These are phyloP conservation scores for Hanleya hanleyi DNA, from an alignment of 2,888 invertebrate genomes.

Conservation along the genomic window DNA sequence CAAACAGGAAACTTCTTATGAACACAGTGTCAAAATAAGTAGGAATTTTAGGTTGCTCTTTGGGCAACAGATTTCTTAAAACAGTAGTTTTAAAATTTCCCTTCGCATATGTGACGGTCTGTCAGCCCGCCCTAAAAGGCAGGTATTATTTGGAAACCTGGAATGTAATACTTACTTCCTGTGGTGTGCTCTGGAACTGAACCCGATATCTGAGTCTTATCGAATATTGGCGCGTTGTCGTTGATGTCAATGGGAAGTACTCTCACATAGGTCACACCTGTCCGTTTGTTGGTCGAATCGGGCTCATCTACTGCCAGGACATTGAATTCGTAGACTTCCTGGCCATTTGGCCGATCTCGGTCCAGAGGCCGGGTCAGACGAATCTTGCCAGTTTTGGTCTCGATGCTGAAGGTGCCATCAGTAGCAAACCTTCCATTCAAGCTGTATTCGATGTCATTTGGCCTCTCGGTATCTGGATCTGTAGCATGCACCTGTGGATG, in stretches of 20 bases:
- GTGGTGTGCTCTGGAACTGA: constrained; percentile 96
- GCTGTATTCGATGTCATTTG: constrained; percentile 87
- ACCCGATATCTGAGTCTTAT: constrained; percentile 53
- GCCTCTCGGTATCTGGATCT: constrained; percentile 95
- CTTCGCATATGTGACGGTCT: no score
- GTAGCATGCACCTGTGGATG: constrained; percentile 91
- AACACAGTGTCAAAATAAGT: no score
- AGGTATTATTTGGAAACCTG: no score
- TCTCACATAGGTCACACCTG: constrained; percentile 97
- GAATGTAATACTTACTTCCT: constrained; percentile 79
- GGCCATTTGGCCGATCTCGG: constrained; percentile 95
- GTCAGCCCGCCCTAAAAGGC: no score
- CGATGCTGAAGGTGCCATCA: constrained; percentile 87
- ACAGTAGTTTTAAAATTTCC: no score
- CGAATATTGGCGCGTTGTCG: constrained; percentile 96
- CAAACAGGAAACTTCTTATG: no score
- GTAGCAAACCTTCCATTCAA: constrained; percentile 5
- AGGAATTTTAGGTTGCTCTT: no score
- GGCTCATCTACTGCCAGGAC: constrained; percentile 71
- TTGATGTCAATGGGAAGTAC: constrained; percentile 98
- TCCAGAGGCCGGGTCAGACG: constrained; percentile 93
- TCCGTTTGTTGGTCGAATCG: constrained; percentile 76
- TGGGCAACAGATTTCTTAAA: no score
- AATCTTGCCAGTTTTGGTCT: constrained; percentile 95
- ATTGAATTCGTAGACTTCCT: constrained; percentile 78